These are phyloP conservation scores for Tetranychus urticae DNA, from an alignment of 1,140 invertebrate genomes.

Conservation along the genomic window DNA sequence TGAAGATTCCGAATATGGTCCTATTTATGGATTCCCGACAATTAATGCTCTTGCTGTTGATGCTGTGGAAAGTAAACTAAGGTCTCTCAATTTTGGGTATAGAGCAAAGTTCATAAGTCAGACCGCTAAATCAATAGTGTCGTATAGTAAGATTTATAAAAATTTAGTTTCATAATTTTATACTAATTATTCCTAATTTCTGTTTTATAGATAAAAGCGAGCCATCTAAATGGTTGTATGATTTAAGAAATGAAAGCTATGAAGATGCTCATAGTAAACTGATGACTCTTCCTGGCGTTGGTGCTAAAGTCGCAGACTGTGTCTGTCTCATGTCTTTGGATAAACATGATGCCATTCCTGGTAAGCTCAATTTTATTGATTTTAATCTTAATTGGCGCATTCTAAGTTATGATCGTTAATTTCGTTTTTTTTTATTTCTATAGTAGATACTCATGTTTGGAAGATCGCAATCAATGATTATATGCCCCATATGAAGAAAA, in stretches of 20 bases:
- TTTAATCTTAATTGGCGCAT: too few relatives aligned
- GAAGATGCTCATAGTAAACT: slow-evolving; percentile 42
- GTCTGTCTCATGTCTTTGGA: slow-evolving; percentile 88
- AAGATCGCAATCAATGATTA: slow-evolving; percentile 64
- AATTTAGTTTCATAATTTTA: too few relatives aligned
- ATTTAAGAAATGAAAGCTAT: slow-evolving; percentile 40
- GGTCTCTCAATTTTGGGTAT: slow-evolving; percentile 70
- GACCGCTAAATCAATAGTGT: slow-evolving; percentile 37
- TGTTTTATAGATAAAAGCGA: slow-evolving; percentile 17
- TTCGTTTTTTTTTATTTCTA: too few relatives aligned
- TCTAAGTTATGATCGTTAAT: too few relatives aligned
- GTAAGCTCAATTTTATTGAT: too few relatives aligned
- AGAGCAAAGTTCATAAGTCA: slow-evolving; percentile 59
- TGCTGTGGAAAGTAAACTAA: slow-evolving; percentile 39
- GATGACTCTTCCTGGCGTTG: slow-evolving; percentile 54
- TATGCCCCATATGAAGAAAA: slow-evolving; percentile 43
- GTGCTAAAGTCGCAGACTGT: slow-evolving; percentile 70
- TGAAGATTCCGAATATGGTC: slow-evolving; percentile 27
- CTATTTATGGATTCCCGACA: slow-evolving; percentile 56
- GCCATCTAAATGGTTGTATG: slow-evolving; percentile 45
- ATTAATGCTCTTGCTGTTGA: slow-evolving; percentile 33
- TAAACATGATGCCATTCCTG: slow-evolving; percentile 59
- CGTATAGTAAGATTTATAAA: slow-evolving; percentile 10
- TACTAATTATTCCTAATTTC: background rate
- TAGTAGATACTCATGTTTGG: slow-evolving; percentile 83